Percentiles rank a stretch among this genome's conserved stretches.
Conservation (phyloP, 2,113 vertebrate species). For the Peromyscus polionotus region DNA sequence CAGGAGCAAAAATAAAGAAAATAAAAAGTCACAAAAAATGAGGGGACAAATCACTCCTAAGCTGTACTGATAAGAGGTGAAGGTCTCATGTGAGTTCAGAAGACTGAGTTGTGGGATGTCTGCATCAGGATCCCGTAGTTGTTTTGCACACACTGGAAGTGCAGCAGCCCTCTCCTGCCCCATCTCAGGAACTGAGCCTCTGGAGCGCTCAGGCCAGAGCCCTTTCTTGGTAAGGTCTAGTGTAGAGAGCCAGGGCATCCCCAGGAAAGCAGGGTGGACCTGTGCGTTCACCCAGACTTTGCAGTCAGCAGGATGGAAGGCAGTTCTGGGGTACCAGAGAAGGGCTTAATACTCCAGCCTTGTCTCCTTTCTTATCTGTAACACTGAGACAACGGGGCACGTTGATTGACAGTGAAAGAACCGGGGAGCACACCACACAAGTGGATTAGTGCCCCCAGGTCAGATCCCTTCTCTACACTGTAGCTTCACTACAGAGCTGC, state of each 20-base stretch:
- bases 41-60: background rate
- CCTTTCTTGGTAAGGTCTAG: background rate
- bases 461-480: background rate
- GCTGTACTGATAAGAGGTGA: background rate
- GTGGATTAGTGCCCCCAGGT: background rate
- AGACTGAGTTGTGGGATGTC: background rate
- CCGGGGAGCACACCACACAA: background rate
- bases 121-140: background rate
- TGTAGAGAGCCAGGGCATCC: fast-evolving
- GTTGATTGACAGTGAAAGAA: background rate
- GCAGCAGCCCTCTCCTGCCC: fast-evolving
- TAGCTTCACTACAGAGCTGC: background rate
- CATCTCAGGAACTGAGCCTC: background rate
- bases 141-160: background rate
- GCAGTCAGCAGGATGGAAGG: background rate
- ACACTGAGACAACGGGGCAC: background rate
- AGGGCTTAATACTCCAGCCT: background rate
- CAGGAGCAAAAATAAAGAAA: background rate
- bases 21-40: background rate
- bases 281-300: background rate
- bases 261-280: background rate
- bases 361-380: background rate
- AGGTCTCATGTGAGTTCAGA: fast-evolving
- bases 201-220: background rate
- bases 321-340: background rate